Evolutionary conservation across 2,113 vertebrate species (phyloP).

Genomic region (Platycercus adscitus): DNA sequence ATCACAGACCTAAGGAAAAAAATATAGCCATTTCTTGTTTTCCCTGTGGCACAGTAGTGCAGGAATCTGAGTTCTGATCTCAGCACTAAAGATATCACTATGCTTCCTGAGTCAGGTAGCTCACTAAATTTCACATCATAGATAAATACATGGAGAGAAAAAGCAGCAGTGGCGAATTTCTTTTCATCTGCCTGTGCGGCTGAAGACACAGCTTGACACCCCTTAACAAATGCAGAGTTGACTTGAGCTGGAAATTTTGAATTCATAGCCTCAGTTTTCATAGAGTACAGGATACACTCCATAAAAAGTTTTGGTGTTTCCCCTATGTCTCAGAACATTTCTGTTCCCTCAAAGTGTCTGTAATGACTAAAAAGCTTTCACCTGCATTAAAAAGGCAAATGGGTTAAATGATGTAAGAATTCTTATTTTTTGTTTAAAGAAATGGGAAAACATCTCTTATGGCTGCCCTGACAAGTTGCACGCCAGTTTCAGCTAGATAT

Average conservation of each 20-base stretch:
- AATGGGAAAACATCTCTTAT: background rate
- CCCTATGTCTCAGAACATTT: background rate
- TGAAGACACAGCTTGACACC: background rate
- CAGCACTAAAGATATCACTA: background rate
- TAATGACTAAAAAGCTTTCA: background rate
- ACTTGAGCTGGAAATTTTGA: background rate
- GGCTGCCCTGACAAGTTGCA: background rate
- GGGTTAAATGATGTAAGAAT: background rate
- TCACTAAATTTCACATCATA: background rate
- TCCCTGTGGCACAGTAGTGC: background rate
- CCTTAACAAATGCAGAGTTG: background rate
- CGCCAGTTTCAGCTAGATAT: background rate
- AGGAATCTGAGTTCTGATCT: background rate
- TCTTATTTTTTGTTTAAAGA: background rate
- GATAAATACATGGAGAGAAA: background rate
- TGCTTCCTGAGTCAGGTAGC: background rate
- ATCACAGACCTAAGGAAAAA: background rate
- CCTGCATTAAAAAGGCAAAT: background rate
- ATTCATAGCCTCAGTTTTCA: background rate
- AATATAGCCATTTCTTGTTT: background rate
- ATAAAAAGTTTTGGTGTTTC: background rate
- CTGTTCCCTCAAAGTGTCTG: background rate
- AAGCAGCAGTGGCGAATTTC: background rate
- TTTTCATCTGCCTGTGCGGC: background rate
- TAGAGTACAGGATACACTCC: background rate